phyloP scores from a whole-genome alignment of 2,888 invertebrate genomes.

The Conomelus anceps region DNA sequence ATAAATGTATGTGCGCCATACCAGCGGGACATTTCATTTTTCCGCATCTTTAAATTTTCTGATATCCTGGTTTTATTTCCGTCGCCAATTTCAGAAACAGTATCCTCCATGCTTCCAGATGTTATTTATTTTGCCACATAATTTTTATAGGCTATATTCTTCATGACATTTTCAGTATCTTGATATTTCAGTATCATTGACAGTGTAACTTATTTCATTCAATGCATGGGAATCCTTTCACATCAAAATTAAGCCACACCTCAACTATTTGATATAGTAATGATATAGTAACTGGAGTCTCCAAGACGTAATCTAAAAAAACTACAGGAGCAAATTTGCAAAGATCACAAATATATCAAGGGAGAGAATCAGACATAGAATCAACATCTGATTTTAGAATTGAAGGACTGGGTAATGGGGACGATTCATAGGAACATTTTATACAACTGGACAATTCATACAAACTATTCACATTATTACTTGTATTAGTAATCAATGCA shows the following conservation, averaged over 20 bases:
- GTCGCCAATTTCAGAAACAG: not conserved
- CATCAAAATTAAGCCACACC: not conserved
- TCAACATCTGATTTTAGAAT: too few relatives aligned
- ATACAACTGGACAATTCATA: too few relatives aligned
- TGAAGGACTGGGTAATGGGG: too few relatives aligned
- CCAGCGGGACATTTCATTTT: not conserved
- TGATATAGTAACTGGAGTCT: too few relatives aligned
- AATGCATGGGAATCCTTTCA: not conserved
- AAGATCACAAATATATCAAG: too few relatives aligned
- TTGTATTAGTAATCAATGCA: too few relatives aligned
- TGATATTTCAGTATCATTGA: not conserved
- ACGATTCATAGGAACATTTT: too few relatives aligned
- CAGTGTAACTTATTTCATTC: not conserved
- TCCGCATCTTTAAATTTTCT: not conserved
- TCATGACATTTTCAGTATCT: not conserved
- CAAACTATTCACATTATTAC: too few relatives aligned
- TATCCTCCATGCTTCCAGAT: not conserved
- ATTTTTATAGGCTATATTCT: not conserved
- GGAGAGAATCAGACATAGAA: too few relatives aligned
- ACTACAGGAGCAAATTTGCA: too few relatives aligned
- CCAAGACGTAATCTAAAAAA: too few relatives aligned
- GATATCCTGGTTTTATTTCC: not conserved
- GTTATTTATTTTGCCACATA: not conserved
- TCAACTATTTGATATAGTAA: too few relatives aligned
- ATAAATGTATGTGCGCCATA: not conserved